phyloP scores from a whole-genome alignment of 2,888 invertebrate genomes.

The Aquatica leii region DNA sequence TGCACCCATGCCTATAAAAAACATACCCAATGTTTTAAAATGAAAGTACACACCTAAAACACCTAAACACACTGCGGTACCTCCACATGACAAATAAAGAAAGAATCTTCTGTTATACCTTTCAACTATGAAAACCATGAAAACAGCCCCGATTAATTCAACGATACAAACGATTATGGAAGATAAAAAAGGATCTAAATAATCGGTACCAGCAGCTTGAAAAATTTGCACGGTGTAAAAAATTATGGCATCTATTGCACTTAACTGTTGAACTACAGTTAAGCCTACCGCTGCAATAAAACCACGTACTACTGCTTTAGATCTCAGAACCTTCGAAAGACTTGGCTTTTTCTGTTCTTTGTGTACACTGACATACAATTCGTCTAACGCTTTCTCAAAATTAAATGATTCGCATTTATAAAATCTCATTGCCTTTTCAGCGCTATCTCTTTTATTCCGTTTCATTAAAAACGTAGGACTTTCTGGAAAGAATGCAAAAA shows the following conservation, averaged over 20 bases:
- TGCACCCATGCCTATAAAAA: constrained; percentile 20
- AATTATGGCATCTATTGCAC: constrained; percentile 80
- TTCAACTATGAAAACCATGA: constrained; percentile 74
- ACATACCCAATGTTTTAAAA: neutral
- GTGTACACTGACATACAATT: constrained; percentile 61
- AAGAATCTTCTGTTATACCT: constrained; percentile 74
- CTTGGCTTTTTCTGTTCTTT: constrained; percentile 59
- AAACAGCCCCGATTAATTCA: constrained; percentile 74
- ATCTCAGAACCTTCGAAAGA: constrained; percentile 67
- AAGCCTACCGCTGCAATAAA: constrained; percentile 75
- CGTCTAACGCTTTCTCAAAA: constrained; percentile 67
- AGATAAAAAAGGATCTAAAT: constrained; percentile 66
- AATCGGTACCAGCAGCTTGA: constrained; percentile 71
- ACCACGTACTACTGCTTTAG: constrained; percentile 71
- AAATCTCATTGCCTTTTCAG: constrained; percentile 69
- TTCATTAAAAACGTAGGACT: constrained; percentile 74
- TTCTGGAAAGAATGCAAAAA: constrained; percentile 76
- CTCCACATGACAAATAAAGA: constrained; percentile 19
- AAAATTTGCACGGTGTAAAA: constrained; percentile 79
- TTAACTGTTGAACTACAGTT: constrained; percentile 84
- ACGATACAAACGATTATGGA: constrained; percentile 80
- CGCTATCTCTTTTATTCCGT: constrained; percentile 64
- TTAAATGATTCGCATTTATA: constrained; percentile 73
- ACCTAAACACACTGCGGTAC: constrained; percentile 17
- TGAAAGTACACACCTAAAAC: constrained; percentile 15